Conservation (phyloP, 2,888 invertebrate genomes). For the Dorcus hopei region DNA sequence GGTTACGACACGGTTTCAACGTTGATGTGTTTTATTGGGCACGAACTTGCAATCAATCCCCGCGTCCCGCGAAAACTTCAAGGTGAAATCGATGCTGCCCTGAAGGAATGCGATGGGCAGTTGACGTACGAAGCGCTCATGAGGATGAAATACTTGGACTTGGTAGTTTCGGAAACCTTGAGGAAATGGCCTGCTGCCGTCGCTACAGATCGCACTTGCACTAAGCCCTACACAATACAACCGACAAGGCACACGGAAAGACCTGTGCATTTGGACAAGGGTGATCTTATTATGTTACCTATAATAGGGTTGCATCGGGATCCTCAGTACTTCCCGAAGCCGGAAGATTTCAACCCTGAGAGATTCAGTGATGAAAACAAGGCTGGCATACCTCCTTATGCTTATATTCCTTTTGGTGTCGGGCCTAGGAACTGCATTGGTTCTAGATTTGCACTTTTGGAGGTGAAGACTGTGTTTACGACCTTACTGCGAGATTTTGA, state of each 20-base stretch:
- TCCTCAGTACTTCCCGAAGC: constrained; percentile 54
- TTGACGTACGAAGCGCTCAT: constrained; percentile 53
- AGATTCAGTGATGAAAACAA: constrained; percentile 55
- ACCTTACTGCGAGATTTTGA: constrained; percentile 23
- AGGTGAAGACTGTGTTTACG: constrained; percentile 27
- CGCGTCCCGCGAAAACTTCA: constrained; percentile 54
- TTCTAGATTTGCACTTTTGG: constrained; percentile 33
- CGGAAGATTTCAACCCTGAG: constrained; percentile 53
- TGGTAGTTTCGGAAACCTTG: constrained; percentile 23
- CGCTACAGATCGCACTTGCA: constrained; percentile 50
- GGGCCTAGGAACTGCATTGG: constrained; percentile 47
- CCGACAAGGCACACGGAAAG: constrained; percentile 37
- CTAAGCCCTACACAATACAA: constrained; percentile 50
- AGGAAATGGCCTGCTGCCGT: constrained; percentile 52
- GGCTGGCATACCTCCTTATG: constrained; percentile 49
- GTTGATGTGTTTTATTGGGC: constrained; percentile 43
- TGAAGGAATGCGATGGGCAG: constrained; percentile 44
- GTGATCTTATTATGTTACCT: constrained; percentile 51
- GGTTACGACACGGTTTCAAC: constrained; percentile 51
- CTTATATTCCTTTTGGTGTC: constrained; percentile 54
- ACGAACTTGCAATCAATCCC: constrained; percentile 45
- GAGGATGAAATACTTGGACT: constrained; percentile 40
- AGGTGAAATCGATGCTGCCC: constrained; percentile 51
- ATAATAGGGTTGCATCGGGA: constrained; percentile 55
- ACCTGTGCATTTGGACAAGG: constrained; percentile 44